These are phyloP conservation scores for Scalopus aquaticus DNA, from an alignment of 2,113 vertebrate genomes.

Conservation along the genomic window DNA sequence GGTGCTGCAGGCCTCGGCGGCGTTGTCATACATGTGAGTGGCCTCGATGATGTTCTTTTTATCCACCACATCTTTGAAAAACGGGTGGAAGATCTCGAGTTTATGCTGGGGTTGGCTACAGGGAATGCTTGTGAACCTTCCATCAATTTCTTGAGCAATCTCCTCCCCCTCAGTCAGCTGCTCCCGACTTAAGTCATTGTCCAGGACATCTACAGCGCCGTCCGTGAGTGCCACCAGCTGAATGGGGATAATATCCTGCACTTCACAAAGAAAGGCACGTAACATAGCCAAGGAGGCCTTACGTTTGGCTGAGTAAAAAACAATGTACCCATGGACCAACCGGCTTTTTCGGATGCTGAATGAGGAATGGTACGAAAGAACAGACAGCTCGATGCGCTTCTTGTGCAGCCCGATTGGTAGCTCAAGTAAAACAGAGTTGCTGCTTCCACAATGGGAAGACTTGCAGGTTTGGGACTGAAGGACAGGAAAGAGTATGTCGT, in stretches of 20 bases:
- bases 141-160: slow-evolving; percentile 95
- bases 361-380: slow-evolving; percentile 95
- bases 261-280: slow-evolving; percentile 96
- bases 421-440: slow-evolving; percentile 91
- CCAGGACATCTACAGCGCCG: slow-evolving; percentile 87
- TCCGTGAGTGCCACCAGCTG: slow-evolving; percentile 94
- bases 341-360: slow-evolving; percentile 93
- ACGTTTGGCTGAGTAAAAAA: slow-evolving; percentile 94
- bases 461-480: slow-evolving; percentile 91
- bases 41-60: slow-evolving; percentile 95
- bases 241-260: slow-evolving; percentile 96
- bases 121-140: slow-evolving; percentile 89
- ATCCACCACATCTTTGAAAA: slow-evolving; percentile 94
- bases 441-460: slow-evolving; percentile 84
- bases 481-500: slow-evolving; percentile 93
- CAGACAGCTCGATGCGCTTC: slow-evolving; percentile 91
- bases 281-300: slow-evolving; percentile 95
- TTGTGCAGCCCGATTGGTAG: slow-evolving; percentile 89
- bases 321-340: slow-evolving; percentile 95
- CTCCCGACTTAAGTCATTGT: slow-evolving; percentile 91
- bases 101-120: slow-evolving; percentile 90
- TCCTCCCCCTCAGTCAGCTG: slow-evolving; percentile 94
- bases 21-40: slow-evolving; percentile 95
- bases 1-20: slow-evolving; percentile 92
- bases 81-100: slow-evolving; percentile 93